Base-by-base conservation (phyloP, 2,113 vertebrate genomes). In the Lates calcarifer region DNA sequence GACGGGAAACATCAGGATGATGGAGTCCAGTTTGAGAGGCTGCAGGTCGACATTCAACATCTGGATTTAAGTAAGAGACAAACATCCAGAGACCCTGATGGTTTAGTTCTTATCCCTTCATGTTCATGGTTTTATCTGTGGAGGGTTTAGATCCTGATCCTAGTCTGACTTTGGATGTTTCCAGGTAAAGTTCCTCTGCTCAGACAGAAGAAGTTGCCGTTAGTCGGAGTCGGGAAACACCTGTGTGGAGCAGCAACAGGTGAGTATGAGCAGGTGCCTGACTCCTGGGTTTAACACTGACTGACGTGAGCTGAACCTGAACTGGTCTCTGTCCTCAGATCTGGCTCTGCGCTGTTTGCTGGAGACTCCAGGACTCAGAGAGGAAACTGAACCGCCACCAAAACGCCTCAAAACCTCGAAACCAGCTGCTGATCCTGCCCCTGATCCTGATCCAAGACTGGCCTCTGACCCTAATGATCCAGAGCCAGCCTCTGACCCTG, bases 1-100 rank as follows among this genome's bases (percentile, higher is more conserved):
- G 98, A 99, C 79, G 97, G 98, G 64, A 99, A 98, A 91, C 96
- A 98, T 86, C 96, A 93, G 87, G 95, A 93, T 43, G 88, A 68
- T 73, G 92, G 94, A 28, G 95, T 95, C 15, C 1, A 92, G 24
- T 98, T 99, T 92, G 95, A 98, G 86, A 96, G 98, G 82, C 96
- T 99, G 91, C 97, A 97, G 77, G 96, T 99, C 65, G 98, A 99
- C 91, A 99, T 99, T 86, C 96, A 98, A 6, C 97, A 99, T 74
- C 95, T 99, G 88, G 97, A 96, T 90, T 87, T 99, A 89, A 94
- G 98, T 98, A 93, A 96, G 97, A 95, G 17, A 24, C 26, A 1
- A 51, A 35, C 41, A 68, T 53, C 0, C 68, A 39, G 26, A 70
- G 6, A 6, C 3, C 2, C 41, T 77, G n/a, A 8, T 11, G 26